Evolutionary conservation across 1,140 invertebrate genomes (phyloP), one percentile per base, ranked within the genome.

Genomic region (Contarinia nasturtii): DNA sequence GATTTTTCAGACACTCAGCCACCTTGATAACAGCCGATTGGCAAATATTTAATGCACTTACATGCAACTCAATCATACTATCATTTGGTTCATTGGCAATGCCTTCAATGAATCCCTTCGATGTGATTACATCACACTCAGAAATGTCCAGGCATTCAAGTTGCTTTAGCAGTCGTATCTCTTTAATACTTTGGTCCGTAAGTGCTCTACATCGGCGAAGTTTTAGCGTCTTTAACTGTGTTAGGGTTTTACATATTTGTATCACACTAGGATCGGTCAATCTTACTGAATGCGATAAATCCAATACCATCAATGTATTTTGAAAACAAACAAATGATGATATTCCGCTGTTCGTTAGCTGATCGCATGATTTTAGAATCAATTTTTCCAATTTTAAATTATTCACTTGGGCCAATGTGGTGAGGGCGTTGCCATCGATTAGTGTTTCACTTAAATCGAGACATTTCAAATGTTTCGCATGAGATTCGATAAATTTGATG

Each of bases 371-470:
- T 49, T 68, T 60, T 20, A 80, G 54, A 56, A 69, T 60, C 10
- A 83, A 53, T 10, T 68, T 67, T 48, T 75, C 55, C 11, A 84
- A 54, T 49, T 69, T 52, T 8, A 81, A 57, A 48, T 67, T 59
- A 43, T 67, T 54, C 5, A 75, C 54, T 51, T 69, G 61, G 27
- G 70, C 65, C 15, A 82, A 53, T 2, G 63, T 58, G 50, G 64
- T 63, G 27, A 83, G 55, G n/a, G 76, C 67, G 33, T 66, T 59
- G 42, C 76, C 74, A 59, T 77, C 72, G 40, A 83, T 74, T 0
- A 77, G 59, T 20, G 79, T 83, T 46, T 71, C 68, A 44, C 75
- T 75, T 50, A 84, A 74, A 50, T 75, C 65, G 17, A 84, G 54
- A 14, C 66, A 61, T 52, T 72, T 77, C 3, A 84, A 60, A 17